These are phyloP conservation scores for Drosophila vallismaia DNA, from an alignment of 2,888 invertebrate species.

Conservation along the genomic window DNA sequence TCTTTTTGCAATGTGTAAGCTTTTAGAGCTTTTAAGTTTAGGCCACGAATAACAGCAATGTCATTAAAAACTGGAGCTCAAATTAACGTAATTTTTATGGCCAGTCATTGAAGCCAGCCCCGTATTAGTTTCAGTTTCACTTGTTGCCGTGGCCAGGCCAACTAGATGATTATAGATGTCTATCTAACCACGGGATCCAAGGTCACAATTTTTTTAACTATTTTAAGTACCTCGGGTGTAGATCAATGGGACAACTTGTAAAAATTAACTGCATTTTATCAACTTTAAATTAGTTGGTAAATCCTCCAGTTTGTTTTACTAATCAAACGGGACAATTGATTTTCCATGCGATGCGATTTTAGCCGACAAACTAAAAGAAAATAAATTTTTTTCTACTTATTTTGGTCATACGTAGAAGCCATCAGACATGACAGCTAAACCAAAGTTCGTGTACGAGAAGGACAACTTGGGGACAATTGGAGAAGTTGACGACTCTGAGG, in stretches of 20 bases:
- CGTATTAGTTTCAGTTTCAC: constrained; percentile 19
- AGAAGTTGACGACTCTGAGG: constrained; percentile 72
- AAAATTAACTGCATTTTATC: constrained; percentile 26
- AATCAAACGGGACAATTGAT: background rate
- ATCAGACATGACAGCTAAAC: constrained; percentile 75
- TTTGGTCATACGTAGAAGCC: constrained; percentile 5
- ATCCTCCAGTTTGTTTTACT: background rate
- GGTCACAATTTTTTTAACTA: constrained; percentile 10
- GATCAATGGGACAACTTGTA: constrained; percentile 28
- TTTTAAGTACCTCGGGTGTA: constrained; percentile 7
- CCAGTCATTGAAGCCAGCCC: background rate
- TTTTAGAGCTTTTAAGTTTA: constrained; percentile 44
- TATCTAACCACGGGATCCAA: constrained; percentile 16
- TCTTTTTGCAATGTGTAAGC: constrained; percentile 67
- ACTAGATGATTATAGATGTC: constrained; percentile 22
- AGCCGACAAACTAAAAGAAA: background rate
- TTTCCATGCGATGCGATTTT: background rate
- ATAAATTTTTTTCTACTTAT: background rate
- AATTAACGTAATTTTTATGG: constrained; percentile 24
- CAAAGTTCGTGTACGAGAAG: constrained; percentile 79
- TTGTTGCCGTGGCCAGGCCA: constrained; percentile 4
- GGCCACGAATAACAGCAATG: constrained; percentile 10
- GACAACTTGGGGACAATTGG: constrained; percentile 70
- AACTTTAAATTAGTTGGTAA: constrained; percentile 5
- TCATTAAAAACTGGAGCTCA: constrained; percentile 10